These are phyloP conservation scores for Masnerella sp. DNA, from an alignment of 2,888 invertebrate genomes.

Conservation along the genomic window DNA sequence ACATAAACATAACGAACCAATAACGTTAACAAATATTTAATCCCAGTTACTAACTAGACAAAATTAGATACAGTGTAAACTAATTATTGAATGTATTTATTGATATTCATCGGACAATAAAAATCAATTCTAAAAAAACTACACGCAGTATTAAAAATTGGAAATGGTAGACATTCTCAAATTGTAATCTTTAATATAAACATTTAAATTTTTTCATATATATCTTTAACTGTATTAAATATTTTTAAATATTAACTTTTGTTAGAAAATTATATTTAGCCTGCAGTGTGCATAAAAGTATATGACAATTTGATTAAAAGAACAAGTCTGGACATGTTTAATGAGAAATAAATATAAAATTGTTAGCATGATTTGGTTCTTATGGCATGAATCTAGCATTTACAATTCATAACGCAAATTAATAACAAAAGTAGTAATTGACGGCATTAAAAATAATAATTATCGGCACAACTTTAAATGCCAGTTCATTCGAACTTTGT, in stretches of 20 bases:
- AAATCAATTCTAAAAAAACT: too few relatives aligned
- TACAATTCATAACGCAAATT: conserved; percentile 64
- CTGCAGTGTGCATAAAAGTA: conserved; percentile 12
- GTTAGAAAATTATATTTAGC: conserved; percentile 36
- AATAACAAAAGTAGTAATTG: conserved; percentile 27
- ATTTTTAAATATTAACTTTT: conserved; percentile 30
- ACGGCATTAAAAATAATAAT: conserved; percentile 44
- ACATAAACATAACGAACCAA: too few relatives aligned
- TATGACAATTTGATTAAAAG: neutral
- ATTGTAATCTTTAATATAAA: conserved; percentile 4
- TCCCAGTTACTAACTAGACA: too few relatives aligned
- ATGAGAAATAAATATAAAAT: conserved; percentile 73
- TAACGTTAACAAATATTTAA: too few relatives aligned
- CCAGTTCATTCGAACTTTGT: conserved; percentile 64
- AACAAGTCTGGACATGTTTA: conserved; percentile 26
- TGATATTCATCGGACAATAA: too few relatives aligned
- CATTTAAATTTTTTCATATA: conserved; percentile 28
- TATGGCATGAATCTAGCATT: conserved; percentile 77
- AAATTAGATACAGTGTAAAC: too few relatives aligned
- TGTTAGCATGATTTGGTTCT: conserved; percentile 73
- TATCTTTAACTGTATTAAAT: conserved; percentile 32
- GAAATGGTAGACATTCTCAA: too few relatives aligned
- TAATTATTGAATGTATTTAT: too few relatives aligned
- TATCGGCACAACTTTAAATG: conserved; percentile 61
- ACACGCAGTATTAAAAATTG: too few relatives aligned